Evolutionary conservation across 2,888 invertebrate genomes (phyloP), one percentile per base, ranked within the genome.

Genomic region (Acronicta psi): DNA sequence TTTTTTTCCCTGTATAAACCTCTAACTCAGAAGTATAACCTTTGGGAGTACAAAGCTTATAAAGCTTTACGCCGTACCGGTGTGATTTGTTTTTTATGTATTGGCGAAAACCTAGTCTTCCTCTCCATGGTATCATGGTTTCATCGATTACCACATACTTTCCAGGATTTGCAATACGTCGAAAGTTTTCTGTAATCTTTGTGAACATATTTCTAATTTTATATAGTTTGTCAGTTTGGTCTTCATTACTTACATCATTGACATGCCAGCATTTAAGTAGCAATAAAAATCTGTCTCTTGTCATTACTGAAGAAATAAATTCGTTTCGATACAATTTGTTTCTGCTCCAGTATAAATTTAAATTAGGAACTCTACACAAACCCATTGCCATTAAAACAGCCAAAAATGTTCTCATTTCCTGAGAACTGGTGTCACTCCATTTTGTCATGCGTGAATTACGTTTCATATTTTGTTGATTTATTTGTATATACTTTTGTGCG

Each of bases 71-170:
- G 8, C 38, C 38, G 13, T 38, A 38, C 17, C 13, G n/a, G 38
- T 38, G 38, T 17, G 38, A 16, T 10, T 38, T 38, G 17, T 38
- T 38, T 38, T 38, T 38, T 7, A 38, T 38, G 17, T 38, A 38
- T 10, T 38, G 38, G 14, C 16, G 14, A 16, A 38, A 38, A 8
- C 13, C 13, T 9, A 38, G 17, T 13, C 17, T 16, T 14, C 38
- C 38, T 16, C 17, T 7, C 38, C 38, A 38, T 10, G 38, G 38
- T 17, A 38, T 38, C 38, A 38, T 38, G 14, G 17, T 16, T 17
- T 38, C 38, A 17, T 38, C 38, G 9, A 38, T 38, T 3, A 38
- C 38, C 7, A 37, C 16, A 14, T 14, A 37, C n/a, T 16, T 14
- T 14, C 37, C 37, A 8, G 37, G 37, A 8, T n/a, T 37, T 37